Evolutionary conservation across 2,888 invertebrate genomes (phyloP).

Genomic region (Troglohyphantes excavatus): DNA sequence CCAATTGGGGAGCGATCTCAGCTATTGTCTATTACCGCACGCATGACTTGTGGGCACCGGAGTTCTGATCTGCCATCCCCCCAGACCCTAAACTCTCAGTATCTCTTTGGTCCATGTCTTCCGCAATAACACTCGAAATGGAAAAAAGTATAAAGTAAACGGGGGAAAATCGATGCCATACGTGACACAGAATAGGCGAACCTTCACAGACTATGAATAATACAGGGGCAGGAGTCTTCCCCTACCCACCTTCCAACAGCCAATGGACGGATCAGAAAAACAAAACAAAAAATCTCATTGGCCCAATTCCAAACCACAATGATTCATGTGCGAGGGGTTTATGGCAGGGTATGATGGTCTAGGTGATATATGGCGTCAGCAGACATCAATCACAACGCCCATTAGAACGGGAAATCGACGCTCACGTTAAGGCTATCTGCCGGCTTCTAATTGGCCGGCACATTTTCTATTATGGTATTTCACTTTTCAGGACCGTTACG

Average conservation of each 20-base stretch:
- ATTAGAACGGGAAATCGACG: conserved; percentile 59
- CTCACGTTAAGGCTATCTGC: conserved; percentile 67
- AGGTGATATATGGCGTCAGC: conserved; percentile 72
- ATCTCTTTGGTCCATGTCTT: conserved; percentile 36
- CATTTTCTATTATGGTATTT: conserved; percentile 63
- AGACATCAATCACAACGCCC: conserved; percentile 76
- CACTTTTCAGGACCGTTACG: conserved; percentile 62
- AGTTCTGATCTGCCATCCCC: neutral
- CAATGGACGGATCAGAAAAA: conserved; percentile 47
- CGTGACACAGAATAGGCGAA: conserved; percentile 77
- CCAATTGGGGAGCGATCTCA: conserved; percentile 18
- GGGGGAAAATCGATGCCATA: conserved; percentile 60
- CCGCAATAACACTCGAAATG: conserved; percentile 42
- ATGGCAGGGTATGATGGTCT: conserved; percentile 73
- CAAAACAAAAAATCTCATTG: conserved; percentile 72
- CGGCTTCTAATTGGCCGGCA: conserved; percentile 68
- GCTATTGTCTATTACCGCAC: conserved; percentile 26
- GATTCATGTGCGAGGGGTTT: conserved; percentile 77
- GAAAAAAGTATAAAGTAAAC: conserved; percentile 16
- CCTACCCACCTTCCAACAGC: conserved; percentile 17
- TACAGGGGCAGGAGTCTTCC: conserved; percentile 65
- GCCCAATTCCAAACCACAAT: conserved; percentile 77
- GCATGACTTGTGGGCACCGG: conserved; percentile 18
- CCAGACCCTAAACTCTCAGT: conserved; percentile 3
- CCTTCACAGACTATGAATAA: conserved; percentile 62